Percentiles rank a stretch among this genome's conserved stretches.
Evolutionary conservation across 2,113 vertebrate species (phyloP).

Genomic region (Ranitomeya imitator): DNA sequence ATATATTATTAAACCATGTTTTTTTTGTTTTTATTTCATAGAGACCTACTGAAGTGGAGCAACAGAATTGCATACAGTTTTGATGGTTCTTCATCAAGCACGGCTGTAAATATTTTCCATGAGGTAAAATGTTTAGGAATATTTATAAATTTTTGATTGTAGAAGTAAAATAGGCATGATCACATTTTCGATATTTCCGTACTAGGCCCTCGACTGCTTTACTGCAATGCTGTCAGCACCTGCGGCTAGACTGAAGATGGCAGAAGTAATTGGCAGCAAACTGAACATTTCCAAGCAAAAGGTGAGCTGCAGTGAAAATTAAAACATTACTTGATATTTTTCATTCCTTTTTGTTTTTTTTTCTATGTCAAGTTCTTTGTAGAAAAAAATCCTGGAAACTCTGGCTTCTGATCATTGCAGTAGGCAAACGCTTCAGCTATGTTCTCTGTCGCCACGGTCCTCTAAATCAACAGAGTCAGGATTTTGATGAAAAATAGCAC

Average conservation of each 20-base stretch:
- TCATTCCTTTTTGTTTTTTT: no score
- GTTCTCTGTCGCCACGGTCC: no score
- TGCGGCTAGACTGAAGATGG: slow-evolving; percentile 80
- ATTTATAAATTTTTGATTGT: neutral
- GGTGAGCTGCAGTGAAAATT: slow-evolving; percentile 67
- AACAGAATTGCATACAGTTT: slow-evolving; percentile 86
- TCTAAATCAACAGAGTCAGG: no score
- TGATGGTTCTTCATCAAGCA: slow-evolving; percentile 76
- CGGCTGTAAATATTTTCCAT: slow-evolving; percentile 86
- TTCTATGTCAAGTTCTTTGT: no score
- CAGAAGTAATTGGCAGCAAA: slow-evolving; percentile 91
- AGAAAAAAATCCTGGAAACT: no score
- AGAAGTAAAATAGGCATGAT: neutral
- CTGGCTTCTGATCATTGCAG: no score
- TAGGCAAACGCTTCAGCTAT: no score
- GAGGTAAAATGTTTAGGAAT: slow-evolving; percentile 76
- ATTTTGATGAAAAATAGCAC: no score
- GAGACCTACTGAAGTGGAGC: slow-evolving; percentile 96
- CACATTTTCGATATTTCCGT: slow-evolving; percentile 4
- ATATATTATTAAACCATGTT: neutral
- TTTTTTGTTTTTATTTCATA: slow-evolving; percentile 63
- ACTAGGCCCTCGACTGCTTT: slow-evolving; percentile 95
- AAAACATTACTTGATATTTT: no score
- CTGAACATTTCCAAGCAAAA: slow-evolving; percentile 95
- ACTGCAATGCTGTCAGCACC: slow-evolving; percentile 88